Evolutionary conservation across 2,113 vertebrate species (phyloP).

Genomic region (Hiodon alosoides): DNA sequence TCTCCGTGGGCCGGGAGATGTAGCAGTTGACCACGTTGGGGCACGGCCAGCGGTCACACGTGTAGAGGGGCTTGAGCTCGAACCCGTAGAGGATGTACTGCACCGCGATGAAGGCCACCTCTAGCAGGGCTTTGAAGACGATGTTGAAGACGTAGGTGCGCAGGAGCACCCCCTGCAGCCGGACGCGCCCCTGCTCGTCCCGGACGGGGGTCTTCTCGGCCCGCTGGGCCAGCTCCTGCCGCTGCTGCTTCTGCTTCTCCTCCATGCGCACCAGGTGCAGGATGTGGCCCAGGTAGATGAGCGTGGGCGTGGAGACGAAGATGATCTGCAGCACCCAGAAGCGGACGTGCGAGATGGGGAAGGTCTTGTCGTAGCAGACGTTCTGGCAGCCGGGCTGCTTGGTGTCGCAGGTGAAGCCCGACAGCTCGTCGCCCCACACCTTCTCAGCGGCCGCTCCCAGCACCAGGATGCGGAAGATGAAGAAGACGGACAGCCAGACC

Average conservation of each 20-base stretch:
- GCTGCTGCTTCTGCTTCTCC: constrained; percentile 62
- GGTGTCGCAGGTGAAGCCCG: constrained; percentile 77
- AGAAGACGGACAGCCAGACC: constrained; percentile 79
- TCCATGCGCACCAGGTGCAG: constrained; percentile 73
- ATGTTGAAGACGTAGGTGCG: constrained; percentile 75
- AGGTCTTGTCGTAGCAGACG: constrained; percentile 78
- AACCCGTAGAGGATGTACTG: constrained; percentile 77
- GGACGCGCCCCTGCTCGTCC: constrained; percentile 55
- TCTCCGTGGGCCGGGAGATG: constrained; percentile 79
- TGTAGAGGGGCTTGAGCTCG: constrained; percentile 75
- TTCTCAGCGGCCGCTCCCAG: constrained; percentile 73
- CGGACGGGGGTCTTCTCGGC: constrained; percentile 38
- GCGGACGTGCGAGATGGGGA: constrained; percentile 80
- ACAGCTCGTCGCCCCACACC: constrained; percentile 78
- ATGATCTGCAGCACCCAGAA: constrained; percentile 89
- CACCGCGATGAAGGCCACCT: constrained; percentile 75
- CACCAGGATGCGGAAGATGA: constrained; percentile 77
- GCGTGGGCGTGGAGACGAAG: constrained; percentile 77
- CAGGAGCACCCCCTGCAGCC: constrained; percentile 66
- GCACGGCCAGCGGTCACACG: constrained; percentile 69
- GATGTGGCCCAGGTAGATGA: constrained; percentile 80
- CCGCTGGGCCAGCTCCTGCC: constrained; percentile 18
- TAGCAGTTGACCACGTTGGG: constrained; percentile 78
- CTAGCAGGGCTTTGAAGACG: constrained; percentile 75
- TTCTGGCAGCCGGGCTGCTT: constrained; percentile 82